These are phyloP conservation scores for Anguilla anguilla DNA, from an alignment of 2,797 vertebrate genomes.

Conservation along the genomic window DNA sequence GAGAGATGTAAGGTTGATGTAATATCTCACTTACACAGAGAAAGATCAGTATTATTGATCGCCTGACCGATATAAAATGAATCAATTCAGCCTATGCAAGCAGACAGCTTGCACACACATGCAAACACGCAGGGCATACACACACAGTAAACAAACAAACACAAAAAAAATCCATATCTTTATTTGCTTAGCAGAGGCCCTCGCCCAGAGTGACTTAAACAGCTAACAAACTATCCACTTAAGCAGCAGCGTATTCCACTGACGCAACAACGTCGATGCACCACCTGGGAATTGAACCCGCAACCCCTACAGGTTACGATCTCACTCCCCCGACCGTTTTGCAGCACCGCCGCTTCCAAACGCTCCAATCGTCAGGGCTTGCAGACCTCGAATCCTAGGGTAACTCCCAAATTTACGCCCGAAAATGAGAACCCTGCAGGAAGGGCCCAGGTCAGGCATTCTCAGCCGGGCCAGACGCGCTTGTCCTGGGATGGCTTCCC, in stretches of 20 bases:
- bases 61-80: neutral
- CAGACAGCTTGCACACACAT: neutral
- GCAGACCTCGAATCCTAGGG: neutral
- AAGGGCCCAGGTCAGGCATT: neutral
- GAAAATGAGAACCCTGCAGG: neutral
- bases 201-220: neutral
- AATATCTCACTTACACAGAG: neutral
- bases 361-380: neutral
- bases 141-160: neutral
- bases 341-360: neutral
- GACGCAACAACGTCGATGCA: neutral
- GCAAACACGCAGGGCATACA: neutral
- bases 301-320: neutral
- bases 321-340: neutral
- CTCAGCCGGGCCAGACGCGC: neutral
- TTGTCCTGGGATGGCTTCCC: neutral
- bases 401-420: neutral
- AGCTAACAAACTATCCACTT: neutral
- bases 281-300: neutral
- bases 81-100: neutral
- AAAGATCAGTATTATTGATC: neutral
- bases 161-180: neutral
- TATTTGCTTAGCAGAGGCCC: neutral
- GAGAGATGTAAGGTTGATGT: neutral
- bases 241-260: neutral